A percentile compares a stretch with the other conserved stretches of the same genome.
These are phyloP conservation scores for Eupithecia insigniata DNA, from an alignment of 2,888 invertebrate genomes.

Conservation along the genomic window DNA sequence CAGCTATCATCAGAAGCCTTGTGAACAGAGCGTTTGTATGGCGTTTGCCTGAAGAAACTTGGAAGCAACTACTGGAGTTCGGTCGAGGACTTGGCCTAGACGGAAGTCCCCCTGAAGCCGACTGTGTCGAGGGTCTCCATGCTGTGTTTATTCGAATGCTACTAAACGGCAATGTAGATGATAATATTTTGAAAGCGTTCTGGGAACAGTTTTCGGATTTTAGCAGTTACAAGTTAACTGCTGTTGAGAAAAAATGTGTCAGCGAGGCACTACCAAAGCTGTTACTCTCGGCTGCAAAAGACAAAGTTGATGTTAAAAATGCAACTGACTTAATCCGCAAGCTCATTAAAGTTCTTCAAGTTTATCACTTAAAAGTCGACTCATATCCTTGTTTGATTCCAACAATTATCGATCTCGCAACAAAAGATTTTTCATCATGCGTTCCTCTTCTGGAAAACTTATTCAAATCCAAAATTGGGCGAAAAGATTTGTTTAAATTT, in stretches of 20 bases:
- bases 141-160: conserved; percentile 63
- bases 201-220: conserved; percentile 57
- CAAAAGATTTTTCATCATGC: conserved; percentile 39
- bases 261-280: conserved; percentile 45
- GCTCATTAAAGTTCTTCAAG: conserved; percentile 53
- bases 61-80: conserved; percentile 60
- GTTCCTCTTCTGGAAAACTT: conserved; percentile 50
- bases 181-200: conserved; percentile 50
- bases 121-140: conserved; percentile 67
- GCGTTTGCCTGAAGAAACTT: conserved; percentile 59
- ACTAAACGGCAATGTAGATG: conserved; percentile 37
- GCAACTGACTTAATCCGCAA: conserved; percentile 42
- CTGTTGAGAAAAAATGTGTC: conserved; percentile 51
- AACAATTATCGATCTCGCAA: conserved; percentile 48
- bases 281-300: conserved; percentile 47
- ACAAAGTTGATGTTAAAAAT: conserved; percentile 31
- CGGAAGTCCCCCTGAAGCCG: conserved; percentile 53
- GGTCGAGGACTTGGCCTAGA: conserved; percentile 65
- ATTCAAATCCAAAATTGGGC: conserved; percentile 54
- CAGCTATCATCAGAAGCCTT: conserved; percentile 66
- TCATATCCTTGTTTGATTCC: conserved; percentile 47
- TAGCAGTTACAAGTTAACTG: conserved; percentile 55
- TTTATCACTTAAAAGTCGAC: conserved; percentile 51
- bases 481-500: conserved; percentile 56
- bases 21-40: conserved; percentile 65